These are phyloP conservation scores for Heliocidaris tuberculata DNA, from an alignment of 35 echinoderm and acorn worm genomes.

Conservation along the genomic window DNA sequence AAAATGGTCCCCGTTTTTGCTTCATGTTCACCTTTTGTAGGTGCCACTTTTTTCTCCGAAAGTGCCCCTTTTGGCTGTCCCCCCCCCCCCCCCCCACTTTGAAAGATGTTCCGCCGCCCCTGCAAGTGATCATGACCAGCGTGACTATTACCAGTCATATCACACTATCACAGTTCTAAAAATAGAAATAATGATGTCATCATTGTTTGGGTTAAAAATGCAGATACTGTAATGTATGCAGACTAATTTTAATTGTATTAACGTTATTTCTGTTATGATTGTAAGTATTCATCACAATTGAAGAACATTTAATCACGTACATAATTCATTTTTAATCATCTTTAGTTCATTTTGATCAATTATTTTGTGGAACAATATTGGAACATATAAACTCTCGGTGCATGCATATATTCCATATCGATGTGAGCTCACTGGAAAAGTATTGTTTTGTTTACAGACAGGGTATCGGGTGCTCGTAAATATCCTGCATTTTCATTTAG, in stretches of 20 bases:
- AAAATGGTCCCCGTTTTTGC: too few species aligned
- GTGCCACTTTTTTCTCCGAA: too few species aligned
- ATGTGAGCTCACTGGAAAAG: neutral
- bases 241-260: neutral
- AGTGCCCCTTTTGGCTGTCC: too few species aligned
- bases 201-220: neutral
- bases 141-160: neutral
- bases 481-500: neutral
- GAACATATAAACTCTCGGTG: too few species aligned
- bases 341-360: too few species aligned
- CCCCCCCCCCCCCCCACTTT: too few species aligned
- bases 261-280: neutral
- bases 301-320: too few species aligned
- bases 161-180: neutral
- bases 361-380: too few species aligned
- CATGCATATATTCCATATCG: neutral
- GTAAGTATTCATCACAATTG: too few species aligned
- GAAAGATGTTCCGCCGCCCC: too few species aligned
- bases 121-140: neutral
- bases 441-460: neutral
- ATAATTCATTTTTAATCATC: too few species aligned
- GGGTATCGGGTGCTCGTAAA: neutral
- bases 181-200: neutral
- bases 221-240: neutral
- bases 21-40: too few species aligned